These are phyloP conservation scores for Eupristina koningsbergeri DNA, from an alignment of 1,140 invertebrate genomes.

Conservation along the genomic window DNA sequence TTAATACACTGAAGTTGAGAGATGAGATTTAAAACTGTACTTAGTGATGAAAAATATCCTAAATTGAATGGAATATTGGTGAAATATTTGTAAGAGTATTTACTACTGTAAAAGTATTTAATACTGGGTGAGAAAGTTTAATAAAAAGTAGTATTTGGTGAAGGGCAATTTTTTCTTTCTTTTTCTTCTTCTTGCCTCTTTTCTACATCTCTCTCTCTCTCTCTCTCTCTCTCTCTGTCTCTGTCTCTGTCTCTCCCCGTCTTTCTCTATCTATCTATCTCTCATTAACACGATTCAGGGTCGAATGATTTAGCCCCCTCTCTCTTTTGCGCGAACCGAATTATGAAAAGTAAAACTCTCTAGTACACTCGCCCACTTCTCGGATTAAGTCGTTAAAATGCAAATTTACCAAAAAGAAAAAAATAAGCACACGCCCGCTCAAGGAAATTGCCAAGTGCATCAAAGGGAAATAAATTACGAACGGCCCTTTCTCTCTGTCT, in stretches of 20 bases:
- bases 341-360: constrained; percentile 46
- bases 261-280: not conserved
- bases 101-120: too few relatives aligned
- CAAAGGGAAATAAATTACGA: constrained; percentile 43
- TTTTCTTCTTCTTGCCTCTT: too few relatives aligned
- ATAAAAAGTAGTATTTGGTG: not conserved
- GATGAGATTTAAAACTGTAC: not conserved
- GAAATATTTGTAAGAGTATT: not conserved
- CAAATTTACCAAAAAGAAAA: constrained; percentile 30
- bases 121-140: not conserved
- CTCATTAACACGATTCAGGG: constrained; percentile 37
- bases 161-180: not conserved
- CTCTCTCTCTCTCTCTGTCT: not conserved
- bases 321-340: constrained; percentile 13
- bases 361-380: constrained; percentile 1
- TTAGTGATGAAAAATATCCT: not conserved
- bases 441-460: constrained; percentile 44
- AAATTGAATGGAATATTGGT: not conserved
- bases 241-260: not conserved
- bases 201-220: too few relatives aligned
- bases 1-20: not conserved
- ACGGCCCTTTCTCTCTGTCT: not conserved
- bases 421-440: not conserved
- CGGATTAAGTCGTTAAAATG: constrained; percentile 50
- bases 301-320: constrained; percentile 28